Evolutionary conservation across 2,113 vertebrate genomes (phyloP).

Genomic region (Quiscalus mexicanus): DNA sequence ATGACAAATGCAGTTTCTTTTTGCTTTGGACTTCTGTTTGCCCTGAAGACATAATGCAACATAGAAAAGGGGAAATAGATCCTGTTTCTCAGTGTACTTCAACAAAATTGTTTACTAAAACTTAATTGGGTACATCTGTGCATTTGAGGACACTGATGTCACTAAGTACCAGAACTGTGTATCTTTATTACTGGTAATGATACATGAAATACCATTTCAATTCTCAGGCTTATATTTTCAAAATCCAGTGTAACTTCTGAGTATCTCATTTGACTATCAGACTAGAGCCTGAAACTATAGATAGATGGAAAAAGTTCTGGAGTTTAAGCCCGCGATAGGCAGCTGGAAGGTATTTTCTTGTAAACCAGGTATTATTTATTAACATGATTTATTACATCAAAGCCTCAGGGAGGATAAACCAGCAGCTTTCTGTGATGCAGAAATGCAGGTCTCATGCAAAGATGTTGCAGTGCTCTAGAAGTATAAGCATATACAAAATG

Average conservation of each 20-base stretch:
- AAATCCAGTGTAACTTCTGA: neutral
- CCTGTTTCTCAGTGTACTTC: neutral
- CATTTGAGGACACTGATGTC: neutral
- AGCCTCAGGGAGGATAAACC: neutral
- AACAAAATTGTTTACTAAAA: neutral
- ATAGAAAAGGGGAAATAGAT: neutral
- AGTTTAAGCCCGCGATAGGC: neutral
- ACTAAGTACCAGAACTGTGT: neutral
- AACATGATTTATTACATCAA: neutral
- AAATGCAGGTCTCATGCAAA: neutral
- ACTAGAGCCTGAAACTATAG: neutral
- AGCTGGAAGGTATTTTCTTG: neutral
- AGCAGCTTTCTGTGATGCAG: neutral
- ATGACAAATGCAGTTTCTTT: neutral
- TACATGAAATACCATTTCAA: neutral
- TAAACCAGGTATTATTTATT: neutral
- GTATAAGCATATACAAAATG: neutral
- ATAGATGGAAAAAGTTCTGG: neutral
- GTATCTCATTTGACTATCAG: neutral
- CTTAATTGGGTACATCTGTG: neutral
- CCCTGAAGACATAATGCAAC: neutral
- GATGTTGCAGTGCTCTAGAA: neutral
- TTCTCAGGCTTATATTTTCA: neutral
- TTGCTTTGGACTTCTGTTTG: constrained; percentile 1
- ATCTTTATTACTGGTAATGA: neutral